Evolutionary conservation across 92 coral and sea anemone species (phyloP).

Genomic region (Phymanthus crucifer): DNA sequence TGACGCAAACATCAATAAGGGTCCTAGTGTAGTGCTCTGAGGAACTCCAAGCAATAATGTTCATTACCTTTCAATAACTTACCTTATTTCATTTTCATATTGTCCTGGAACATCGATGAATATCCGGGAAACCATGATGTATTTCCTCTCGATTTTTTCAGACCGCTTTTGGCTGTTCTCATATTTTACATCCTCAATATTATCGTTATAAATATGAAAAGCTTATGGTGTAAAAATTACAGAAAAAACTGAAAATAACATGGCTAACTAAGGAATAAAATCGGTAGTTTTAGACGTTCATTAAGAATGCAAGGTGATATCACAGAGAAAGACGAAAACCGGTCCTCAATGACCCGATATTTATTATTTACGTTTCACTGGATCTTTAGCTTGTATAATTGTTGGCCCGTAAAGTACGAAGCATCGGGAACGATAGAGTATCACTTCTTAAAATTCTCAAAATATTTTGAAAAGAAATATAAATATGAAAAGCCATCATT

Average conservation of each 20-base stretch:
- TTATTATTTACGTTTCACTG: neutral
- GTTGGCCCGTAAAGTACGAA: neutral
- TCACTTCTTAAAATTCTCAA: no score
- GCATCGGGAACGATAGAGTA: neutral
- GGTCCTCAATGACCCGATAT: constrained; percentile 15
- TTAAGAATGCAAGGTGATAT: constrained; percentile 38
- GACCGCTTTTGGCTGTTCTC: neutral
- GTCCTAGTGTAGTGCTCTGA: no score
- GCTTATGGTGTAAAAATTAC: neutral
- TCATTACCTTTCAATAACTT: neutral
- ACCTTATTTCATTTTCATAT: neutral
- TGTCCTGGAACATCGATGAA: constrained; percentile 1
- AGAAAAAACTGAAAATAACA: neutral
- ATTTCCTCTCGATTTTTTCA: neutral
- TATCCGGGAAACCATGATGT: constrained; percentile 1
- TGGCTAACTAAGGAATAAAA: neutral
- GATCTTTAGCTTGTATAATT: neutral
- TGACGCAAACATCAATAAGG: no score
- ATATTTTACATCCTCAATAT: neutral
- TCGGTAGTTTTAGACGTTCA: constrained; percentile 6
- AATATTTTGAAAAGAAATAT: no score
- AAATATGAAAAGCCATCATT: no score
- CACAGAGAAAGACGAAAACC: constrained; percentile 20
- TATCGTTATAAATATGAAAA: neutral
- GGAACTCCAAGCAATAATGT: no score